Evolutionary conservation across 2,113 vertebrate species (phyloP).

Genomic region (Gallinago paraguaiae): DNA sequence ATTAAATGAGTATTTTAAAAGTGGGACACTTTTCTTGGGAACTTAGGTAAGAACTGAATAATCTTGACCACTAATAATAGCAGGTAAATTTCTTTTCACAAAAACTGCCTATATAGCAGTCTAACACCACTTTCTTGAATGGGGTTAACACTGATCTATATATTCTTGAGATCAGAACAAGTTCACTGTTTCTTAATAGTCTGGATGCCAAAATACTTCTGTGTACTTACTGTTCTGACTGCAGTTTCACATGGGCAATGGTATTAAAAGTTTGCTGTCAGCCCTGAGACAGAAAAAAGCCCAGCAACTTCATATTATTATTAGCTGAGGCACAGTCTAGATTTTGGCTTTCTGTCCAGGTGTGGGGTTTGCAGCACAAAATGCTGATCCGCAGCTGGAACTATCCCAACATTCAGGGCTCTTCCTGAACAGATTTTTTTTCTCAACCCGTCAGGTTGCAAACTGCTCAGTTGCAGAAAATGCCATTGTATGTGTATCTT

Average conservation of each 20-base stretch:
- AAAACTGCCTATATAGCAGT: background rate
- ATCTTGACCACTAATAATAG: background rate
- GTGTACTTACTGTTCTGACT: background rate
- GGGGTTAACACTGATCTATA: background rate
- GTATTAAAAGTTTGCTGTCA: background rate
- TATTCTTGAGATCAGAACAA: background rate
- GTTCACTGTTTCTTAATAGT: background rate
- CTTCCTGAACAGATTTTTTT: background rate
- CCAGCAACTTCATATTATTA: background rate
- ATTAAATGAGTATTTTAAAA: background rate
- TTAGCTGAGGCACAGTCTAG: background rate
- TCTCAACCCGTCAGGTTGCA: background rate
- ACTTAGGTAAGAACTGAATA: background rate
- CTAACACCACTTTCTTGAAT: background rate
- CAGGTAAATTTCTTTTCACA: background rate
- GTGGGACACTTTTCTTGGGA: background rate
- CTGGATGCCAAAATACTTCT: background rate
- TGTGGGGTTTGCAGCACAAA: background rate
- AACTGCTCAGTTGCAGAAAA: background rate
- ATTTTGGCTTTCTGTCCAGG: background rate
- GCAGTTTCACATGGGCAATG: background rate
- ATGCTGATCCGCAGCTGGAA: background rate
- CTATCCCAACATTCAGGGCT: background rate
- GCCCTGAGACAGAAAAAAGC: background rate
- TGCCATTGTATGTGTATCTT: background rate